Base-by-base conservation (phyloP, 2,113 vertebrate genomes). In the Chlamydotis undulata region DNA sequence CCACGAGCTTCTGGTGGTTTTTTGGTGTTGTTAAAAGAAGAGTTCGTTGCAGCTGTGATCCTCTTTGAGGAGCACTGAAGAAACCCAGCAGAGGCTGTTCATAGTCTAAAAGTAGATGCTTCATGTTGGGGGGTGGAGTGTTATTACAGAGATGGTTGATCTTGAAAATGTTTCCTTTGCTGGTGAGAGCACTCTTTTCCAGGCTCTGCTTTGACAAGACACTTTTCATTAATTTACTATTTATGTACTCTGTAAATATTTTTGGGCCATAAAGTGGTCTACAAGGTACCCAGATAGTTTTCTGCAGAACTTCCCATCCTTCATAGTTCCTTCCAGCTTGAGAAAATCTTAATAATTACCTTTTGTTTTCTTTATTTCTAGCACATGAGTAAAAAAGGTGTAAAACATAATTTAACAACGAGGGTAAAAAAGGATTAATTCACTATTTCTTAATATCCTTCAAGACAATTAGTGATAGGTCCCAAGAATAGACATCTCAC, bases 401-500 rank as follows among this genome's bases (percentile, higher is more conserved):
- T 68, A 69, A 80, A 68, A 47, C 24, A 19, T 41, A 83, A 84
- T 84, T 53, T 26, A 94, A 64, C 56, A 76, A 69, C 90, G 90
- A 65, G 33, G 24, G 23, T 45, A 39, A 26, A 76, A 83, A 87
- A 53, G 12, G 45, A 71, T 81, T 68, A 64, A 78, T 84, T 82
- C 37, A 39, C 29, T 76, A 8, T 90, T 88, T 93, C 31, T 83
- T 92, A 87, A 50, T 60, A 67, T 73, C 64, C 77, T 89, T 90
- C 86, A 73, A 90, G 63, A 39, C 61, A 93, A 53, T 87, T 94
- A 93, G 61, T 41, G 28, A 19, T 21, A 65, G 83, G 67, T 89
- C 74, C 83, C 61, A 65, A 28, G 86, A 87, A 93, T 4, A 96
- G 89, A 82, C 80, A 84, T 71, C 52, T 90, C 89, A 82, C 70